These are phyloP conservation scores for Archocentrus centrarchus DNA, from an alignment of 2,113 vertebrate genomes.

Conservation along the genomic window DNA sequence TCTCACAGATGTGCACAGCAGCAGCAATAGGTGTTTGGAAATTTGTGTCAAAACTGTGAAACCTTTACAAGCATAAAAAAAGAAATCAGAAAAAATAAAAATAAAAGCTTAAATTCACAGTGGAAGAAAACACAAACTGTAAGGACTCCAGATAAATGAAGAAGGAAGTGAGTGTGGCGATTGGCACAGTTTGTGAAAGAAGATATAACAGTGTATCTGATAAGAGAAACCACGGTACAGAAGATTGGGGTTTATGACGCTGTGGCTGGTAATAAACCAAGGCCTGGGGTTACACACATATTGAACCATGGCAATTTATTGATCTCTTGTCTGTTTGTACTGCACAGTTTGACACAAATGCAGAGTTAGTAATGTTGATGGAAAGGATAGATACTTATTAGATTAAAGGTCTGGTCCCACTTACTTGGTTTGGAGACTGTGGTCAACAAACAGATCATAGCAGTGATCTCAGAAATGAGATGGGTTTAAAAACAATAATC, in stretches of 20 bases:
- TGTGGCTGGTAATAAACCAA: slow-evolving; percentile 48
- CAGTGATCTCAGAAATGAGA: neutral
- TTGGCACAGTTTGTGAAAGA: neutral
- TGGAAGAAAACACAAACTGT: neutral
- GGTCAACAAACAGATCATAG: slow-evolving; percentile 18
- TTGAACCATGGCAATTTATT: slow-evolving; percentile 56
- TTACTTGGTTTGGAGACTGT: slow-evolving; percentile 7
- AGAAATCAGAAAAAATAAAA: neutral
- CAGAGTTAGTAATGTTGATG: slow-evolving; percentile 55
- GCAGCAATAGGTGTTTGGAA: neutral
- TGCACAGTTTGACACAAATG: slow-evolving; percentile 58
- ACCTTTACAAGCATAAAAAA: neutral
- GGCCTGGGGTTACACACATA: slow-evolving; percentile 60
- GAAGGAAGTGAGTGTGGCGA: neutral
- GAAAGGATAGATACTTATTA: slow-evolving; percentile 48
- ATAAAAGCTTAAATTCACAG: neutral
- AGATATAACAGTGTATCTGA: slow-evolving; percentile 10
- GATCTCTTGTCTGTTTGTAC: slow-evolving; percentile 52
- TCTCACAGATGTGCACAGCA: neutral
- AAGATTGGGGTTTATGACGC: slow-evolving; percentile 53
- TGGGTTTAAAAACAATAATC: neutral
- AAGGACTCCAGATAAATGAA: neutral
- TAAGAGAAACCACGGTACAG: slow-evolving; percentile 44
- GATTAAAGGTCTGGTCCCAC: slow-evolving; percentile 36
- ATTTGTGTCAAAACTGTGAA: neutral